These are phyloP conservation scores for Trissonchulus latispiculum DNA, from an alignment of 2,888 invertebrate species.

Conservation along the genomic window DNA sequence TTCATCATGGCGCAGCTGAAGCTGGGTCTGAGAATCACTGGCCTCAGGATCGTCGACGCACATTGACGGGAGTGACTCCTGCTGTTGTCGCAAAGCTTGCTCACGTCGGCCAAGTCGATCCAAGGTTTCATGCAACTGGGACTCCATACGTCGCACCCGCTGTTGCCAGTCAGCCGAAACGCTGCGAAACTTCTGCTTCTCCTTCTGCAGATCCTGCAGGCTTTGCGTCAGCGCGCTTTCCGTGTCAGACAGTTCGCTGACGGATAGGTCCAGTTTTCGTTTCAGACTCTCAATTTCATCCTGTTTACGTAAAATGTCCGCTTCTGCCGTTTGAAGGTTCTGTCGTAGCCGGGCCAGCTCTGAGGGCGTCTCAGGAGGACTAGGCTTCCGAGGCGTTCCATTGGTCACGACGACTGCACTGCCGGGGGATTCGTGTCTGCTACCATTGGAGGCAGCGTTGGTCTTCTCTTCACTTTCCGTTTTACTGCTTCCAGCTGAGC, in stretches of 20 bases:
- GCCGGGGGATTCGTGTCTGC: no score
- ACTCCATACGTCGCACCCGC: constrained; percentile 9
- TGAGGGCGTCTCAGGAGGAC: neutral
- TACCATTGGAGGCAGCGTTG: no score
- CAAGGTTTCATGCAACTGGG: neutral
- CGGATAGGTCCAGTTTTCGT: constrained; percentile 12
- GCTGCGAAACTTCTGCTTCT: neutral
- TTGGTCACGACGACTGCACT: neutral
- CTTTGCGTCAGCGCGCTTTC: constrained; percentile 14
- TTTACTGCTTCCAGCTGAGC: no score
- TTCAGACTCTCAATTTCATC: constrained; percentile 16
- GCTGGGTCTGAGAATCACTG: neutral
- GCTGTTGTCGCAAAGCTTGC: neutral
- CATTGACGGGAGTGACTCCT: neutral
- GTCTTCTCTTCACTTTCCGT: no score
- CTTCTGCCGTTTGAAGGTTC: constrained; percentile 9
- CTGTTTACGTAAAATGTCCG: constrained; percentile 14
- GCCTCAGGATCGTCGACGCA: neutral
- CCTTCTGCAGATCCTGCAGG: constrained; percentile 16
- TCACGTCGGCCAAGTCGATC: constrained; percentile 7
- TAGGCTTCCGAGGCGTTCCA: neutral
- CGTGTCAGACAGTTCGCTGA: constrained; percentile 18
- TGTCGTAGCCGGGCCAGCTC: constrained; percentile 14
- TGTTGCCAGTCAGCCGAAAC: constrained; percentile 14
- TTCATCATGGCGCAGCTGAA: neutral